These are phyloP conservation scores for Oikopleura dioica DNA, from an alignment of 23 tunicate genomes.

Conservation along the genomic window DNA sequence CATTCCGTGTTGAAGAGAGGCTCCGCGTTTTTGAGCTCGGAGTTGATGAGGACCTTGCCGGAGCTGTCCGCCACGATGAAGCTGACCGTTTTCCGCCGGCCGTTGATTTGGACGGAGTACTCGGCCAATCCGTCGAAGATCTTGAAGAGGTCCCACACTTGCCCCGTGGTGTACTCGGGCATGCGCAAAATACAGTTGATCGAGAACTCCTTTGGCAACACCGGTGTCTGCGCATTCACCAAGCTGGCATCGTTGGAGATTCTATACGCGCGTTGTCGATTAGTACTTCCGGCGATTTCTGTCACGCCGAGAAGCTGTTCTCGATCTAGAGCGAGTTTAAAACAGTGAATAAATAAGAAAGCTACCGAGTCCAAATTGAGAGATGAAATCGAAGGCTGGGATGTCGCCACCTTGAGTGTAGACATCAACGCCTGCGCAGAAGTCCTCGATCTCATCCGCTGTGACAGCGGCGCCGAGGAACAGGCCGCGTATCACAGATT, in stretches of 20 bases:
- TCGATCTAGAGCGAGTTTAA: neutral
- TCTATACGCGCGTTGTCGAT: neutral
- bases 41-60: neutral
- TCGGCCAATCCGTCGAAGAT: constrained; percentile 12
- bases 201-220: neutral
- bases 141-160: neutral
- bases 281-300: neutral
- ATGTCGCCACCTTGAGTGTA: neutral
- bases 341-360: too few relatives aligned
- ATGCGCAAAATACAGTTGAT: neutral
- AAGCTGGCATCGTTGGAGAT: neutral
- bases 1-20: neutral
- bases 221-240: neutral
- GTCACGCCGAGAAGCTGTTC: neutral
- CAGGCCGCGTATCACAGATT: too few relatives aligned
- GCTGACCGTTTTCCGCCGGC: neutral
- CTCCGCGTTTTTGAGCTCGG: neutral
- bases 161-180: neutral
- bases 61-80: neutral
- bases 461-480: neutral
- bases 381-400: neutral
- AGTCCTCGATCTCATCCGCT: neutral
- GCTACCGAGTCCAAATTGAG: neutral
- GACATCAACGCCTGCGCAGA: neutral
- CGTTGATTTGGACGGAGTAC: neutral